Conservation (phyloP, 2,888 invertebrate genomes). For the Metellina segmentata region DNA sequence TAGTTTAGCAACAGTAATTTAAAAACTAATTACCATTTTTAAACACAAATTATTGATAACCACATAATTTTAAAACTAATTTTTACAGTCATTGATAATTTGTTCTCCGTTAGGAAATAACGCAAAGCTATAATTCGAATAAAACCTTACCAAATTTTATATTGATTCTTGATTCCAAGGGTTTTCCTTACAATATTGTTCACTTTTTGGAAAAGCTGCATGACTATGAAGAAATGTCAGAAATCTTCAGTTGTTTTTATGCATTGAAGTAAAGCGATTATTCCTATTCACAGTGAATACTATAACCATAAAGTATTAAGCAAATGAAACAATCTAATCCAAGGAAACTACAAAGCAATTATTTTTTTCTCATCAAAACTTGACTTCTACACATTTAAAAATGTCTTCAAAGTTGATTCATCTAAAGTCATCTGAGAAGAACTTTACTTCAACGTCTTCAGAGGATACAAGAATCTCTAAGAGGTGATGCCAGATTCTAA, state of each 20-base stretch:
- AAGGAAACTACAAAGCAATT: too few species aligned
- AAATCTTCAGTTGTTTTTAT: neutral
- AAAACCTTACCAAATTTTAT: conserved; percentile 30
- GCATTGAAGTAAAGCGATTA: neutral
- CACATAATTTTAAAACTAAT: too few species aligned
- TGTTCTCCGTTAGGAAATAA: neutral
- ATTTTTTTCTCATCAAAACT: too few species aligned
- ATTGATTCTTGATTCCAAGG: conserved; percentile 35
- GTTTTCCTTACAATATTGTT: conserved; percentile 46
- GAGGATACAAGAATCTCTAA: neutral
- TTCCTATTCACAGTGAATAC: too few species aligned
- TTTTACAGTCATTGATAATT: neutral
- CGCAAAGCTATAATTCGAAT: neutral
- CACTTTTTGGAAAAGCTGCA: conserved; percentile 46
- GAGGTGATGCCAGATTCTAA: conserved; percentile 18
- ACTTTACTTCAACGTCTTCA: neutral
- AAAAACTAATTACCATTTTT: neutral
- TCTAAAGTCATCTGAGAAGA: neutral
- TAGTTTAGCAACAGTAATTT: neutral
- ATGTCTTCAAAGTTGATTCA: too few species aligned
- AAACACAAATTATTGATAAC: too few species aligned
- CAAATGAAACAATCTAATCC: too few species aligned
- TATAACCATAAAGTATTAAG: too few species aligned
- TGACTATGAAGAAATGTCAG: neutral
- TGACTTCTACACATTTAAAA: too few species aligned